These are phyloP conservation scores for Papilio dardanus DNA, from an alignment of 1,140 invertebrate genomes.

Conservation along the genomic window DNA sequence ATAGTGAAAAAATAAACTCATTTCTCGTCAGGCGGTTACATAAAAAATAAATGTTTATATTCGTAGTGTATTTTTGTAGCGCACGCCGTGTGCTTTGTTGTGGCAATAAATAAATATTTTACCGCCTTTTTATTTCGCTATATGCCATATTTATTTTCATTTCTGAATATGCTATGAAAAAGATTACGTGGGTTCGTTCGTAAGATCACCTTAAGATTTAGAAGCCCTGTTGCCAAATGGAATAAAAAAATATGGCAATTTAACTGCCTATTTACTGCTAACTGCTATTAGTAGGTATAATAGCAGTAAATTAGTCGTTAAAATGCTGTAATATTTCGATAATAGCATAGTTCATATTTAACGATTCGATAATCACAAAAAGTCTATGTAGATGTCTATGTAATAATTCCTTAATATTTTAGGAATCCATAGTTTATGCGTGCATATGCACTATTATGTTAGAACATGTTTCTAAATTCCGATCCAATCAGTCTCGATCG, in stretches of 20 bases:
- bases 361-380: background rate
- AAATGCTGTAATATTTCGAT: too few relatives aligned
- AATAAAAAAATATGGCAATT: background rate
- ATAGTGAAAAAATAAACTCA: slow-evolving; percentile 19
- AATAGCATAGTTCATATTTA: too few relatives aligned
- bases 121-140: slow-evolving; percentile 9
- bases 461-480: slow-evolving; percentile 16
- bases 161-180: slow-evolving; percentile 7
- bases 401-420: background rate
- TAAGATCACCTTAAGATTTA: background rate
- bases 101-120: slow-evolving; percentile 25
- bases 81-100: slow-evolving; percentile 11
- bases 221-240: background rate
- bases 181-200: background rate
- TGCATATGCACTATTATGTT: background rate
- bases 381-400: background rate
- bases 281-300: background rate
- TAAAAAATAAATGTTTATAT: slow-evolving; percentile 19
- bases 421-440: background rate
- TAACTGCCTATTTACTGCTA: background rate
- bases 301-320: background rate
- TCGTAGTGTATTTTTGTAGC: slow-evolving; percentile 5
- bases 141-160: slow-evolving; percentile 26
- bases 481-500: background rate
- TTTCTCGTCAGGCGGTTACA: slow-evolving; percentile 9